Base-by-base conservation (phyloP, 2,113 vertebrate species). In the Procavia capensis region DNA sequence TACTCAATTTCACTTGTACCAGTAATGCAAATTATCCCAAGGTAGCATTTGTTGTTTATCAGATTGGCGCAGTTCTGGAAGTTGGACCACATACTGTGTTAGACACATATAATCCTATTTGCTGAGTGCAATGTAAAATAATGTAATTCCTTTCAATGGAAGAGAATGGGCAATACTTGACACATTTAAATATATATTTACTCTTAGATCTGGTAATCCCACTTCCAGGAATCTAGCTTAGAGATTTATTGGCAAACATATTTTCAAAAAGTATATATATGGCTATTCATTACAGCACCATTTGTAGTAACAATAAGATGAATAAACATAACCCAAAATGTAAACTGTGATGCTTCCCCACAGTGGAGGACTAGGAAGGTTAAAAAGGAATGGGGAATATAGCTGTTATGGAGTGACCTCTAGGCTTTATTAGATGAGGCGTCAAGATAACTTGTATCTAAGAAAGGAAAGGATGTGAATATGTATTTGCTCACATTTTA, bases 161-260 rank as follows among this genome's bases (percentile, higher is more conserved):
- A 39, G 70, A 34, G 7, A 47, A 36, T 43, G 20, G 31, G 34
- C 39, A 31, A 13, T 31, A 50, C 34, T 19, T 47, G 16, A 16
- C 34, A n/a, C n/a, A n/a, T 9, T 24, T 59, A 64, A 8, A 19
- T 54, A 25, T 17, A 24, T 0, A 0, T 43, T 63, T 63, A 39
- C 17, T 72, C 43, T 83, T 83, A 66, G 70, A 36, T 79, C 13
- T 81, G 29, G 59, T 16, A 89, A 6, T 57, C 31, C 25, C 24
- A 36, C 50, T 47, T 88, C 27, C 47, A 59, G 20, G 59, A 66
- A 74, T 85, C 72, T 72, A 43, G 59, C 85, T 19, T 10, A 54
- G 75, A 76, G 74, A 36, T n/a, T 92, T 74, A 61, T 74, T 85
- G 78, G 19, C n/a, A 86, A 75, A 84, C 84, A 66, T 82, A 36